Conservation (phyloP, 2,888 invertebrate species). For the Drosophila phalerata region DNA sequence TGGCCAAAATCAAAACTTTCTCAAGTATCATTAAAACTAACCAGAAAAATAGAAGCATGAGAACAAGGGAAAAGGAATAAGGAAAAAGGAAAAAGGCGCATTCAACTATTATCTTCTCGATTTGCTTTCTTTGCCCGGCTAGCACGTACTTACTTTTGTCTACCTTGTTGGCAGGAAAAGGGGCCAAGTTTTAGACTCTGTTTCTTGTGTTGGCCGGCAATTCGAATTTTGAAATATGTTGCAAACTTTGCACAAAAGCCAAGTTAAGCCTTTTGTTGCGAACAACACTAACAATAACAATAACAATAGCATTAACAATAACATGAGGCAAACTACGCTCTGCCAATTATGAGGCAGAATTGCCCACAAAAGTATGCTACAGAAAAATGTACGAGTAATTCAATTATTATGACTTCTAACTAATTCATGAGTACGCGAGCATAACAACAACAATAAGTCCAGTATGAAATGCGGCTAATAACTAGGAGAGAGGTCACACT, state of each 20-base stretch:
- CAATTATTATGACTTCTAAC: conserved; percentile 54
- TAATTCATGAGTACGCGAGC: conserved; percentile 26
- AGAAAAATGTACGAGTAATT: conserved; percentile 58
- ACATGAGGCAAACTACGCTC: conserved; percentile 5
- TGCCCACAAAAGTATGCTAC: conserved; percentile 55
- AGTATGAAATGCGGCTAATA: conserved; percentile 21
- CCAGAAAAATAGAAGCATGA: conserved; percentile 43
- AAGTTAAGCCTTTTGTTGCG: conserved; percentile 70
- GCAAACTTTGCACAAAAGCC: conserved; percentile 53
- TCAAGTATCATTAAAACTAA: conserved; percentile 80
- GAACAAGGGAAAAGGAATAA: conserved; percentile 15
- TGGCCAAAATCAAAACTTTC: conserved; percentile 69
- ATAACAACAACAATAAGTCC: not conserved
- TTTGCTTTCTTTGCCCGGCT: conserved; percentile 47
- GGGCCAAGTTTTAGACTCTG: conserved; percentile 11
- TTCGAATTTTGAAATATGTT: conserved; percentile 46
- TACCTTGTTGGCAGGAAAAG: conserved; percentile 7
- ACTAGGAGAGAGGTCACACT: conserved; percentile 3
- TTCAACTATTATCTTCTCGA: conserved; percentile 70
- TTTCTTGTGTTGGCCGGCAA: conserved; percentile 20
- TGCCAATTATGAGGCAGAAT: conserved; percentile 58
- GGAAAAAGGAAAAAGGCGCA: conserved; percentile 23
- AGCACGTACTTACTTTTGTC: conserved; percentile 33
- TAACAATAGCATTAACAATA: too few species aligned
- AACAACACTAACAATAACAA: conserved; percentile 20